Evolutionary conservation across 2,113 vertebrate species (phyloP).

Genomic region (Albula glossodonta): DNA sequence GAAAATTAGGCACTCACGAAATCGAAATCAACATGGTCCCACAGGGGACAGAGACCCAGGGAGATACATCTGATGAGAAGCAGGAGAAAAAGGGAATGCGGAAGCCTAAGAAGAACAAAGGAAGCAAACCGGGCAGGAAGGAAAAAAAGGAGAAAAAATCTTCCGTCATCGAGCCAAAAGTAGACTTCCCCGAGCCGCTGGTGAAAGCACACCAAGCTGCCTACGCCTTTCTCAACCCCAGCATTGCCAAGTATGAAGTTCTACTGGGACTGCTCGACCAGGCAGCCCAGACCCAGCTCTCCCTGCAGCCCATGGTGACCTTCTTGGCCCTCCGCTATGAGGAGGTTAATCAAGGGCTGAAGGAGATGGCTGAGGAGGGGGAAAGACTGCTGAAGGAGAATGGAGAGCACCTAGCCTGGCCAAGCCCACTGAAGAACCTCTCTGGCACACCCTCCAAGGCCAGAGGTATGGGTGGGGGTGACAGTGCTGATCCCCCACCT

Average conservation of each 20-base stretch:
- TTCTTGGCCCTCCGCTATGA: conserved; percentile 82
- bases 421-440: conserved; percentile 61
- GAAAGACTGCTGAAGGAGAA: conserved; percentile 81
- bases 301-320: conserved; percentile 83
- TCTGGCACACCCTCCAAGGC: conserved; percentile 50
- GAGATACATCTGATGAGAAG: conserved; percentile 60
- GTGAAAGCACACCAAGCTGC: conserved; percentile 87
- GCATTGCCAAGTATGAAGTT: conserved; percentile 84
- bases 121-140: conserved; percentile 61
- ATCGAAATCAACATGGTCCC: conserved; percentile 40
- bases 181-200: conserved; percentile 88
- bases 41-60: conserved; percentile 60
- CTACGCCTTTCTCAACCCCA: conserved; percentile 85
- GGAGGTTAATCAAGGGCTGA: conserved; percentile 80
- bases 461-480: neutral
- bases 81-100: conserved; percentile 62
- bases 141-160: conserved; percentile 65
- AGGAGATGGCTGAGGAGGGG: conserved; percentile 81
- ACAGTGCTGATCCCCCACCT: conserved; percentile 64
- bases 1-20: conserved; percentile 48
- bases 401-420: conserved; percentile 81
- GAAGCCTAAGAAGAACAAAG: conserved; percentile 65
- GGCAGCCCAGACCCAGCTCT: conserved; percentile 81
- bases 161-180: conserved; percentile 64
- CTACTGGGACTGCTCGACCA: conserved; percentile 77